A percentile compares a stretch with the other conserved stretches of the same genome.
These are phyloP conservation scores for Orussus abietinus DNA, from an alignment of 1,140 invertebrate species.

Conservation along the genomic window DNA sequence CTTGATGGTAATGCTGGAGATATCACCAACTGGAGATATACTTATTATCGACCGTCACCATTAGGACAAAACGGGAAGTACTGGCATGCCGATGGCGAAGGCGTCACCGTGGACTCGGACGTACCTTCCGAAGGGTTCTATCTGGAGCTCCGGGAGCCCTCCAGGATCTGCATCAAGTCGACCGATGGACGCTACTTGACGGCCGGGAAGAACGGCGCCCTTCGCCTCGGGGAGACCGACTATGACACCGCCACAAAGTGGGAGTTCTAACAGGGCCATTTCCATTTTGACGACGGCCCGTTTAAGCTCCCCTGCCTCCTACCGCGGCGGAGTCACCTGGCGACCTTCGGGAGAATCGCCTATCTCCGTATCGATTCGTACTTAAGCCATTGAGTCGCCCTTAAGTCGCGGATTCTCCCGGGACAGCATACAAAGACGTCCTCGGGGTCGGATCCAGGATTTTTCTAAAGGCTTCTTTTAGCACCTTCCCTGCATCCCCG, in stretches of 20 bases:
- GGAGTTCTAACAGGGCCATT: slow-evolving; percentile 89
- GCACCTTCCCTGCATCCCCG: too few species aligned
- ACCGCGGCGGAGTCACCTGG: too few species aligned
- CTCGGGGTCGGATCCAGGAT: too few species aligned
- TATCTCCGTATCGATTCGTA: too few species aligned
- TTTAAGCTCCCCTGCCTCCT: too few species aligned
- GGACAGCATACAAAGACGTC: too few species aligned
- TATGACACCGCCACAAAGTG: slow-evolving; percentile 81
- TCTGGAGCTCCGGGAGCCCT: slow-evolving; percentile 87
- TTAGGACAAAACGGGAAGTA: slow-evolving; percentile 90
- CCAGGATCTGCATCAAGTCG: slow-evolving; percentile 83
- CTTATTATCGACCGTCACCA: slow-evolving; percentile 3
- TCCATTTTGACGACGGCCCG: too few species aligned
- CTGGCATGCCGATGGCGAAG: slow-evolving; percentile 85
- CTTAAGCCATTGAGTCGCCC: too few species aligned
- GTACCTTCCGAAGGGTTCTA: slow-evolving; percentile 81
- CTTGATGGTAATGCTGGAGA: neutral
- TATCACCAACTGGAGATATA: neutral
- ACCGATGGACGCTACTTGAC: slow-evolving; percentile 76
- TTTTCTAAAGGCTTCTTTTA: too few species aligned
- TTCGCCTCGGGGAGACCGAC: slow-evolving; percentile 78
- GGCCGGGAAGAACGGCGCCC: slow-evolving; percentile 91
- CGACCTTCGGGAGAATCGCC: too few species aligned
- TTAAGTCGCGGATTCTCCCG: too few species aligned
- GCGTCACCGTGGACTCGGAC: slow-evolving; percentile 81